Percentiles rank a stretch among this genome's conserved stretches.
phyloP scores from a whole-genome alignment of 2,113 vertebrate species.

The Actenoides hombroni region DNA sequence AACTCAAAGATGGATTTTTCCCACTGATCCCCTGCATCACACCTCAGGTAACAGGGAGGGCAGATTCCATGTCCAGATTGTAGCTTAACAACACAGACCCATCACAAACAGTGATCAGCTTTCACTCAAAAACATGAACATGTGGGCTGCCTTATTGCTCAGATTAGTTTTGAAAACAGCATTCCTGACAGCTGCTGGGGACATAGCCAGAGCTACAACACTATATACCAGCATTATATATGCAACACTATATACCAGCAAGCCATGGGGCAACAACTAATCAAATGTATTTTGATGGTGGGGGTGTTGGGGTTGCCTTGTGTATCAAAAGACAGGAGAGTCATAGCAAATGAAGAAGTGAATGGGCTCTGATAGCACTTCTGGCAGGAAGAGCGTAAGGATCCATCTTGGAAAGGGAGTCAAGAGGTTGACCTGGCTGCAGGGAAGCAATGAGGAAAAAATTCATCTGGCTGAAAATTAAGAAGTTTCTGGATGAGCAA shows the following conservation, averaged over 20 bases:
- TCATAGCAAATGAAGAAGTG: not conserved
- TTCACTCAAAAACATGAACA: not conserved
- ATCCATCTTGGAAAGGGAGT: not conserved
- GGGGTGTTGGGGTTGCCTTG: not conserved
- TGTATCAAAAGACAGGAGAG: not conserved
- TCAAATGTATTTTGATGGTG: not conserved
- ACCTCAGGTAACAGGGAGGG: not conserved
- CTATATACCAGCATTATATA: not conserved
- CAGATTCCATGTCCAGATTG: not conserved
- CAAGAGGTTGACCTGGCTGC: not conserved
- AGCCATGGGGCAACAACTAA: not conserved
- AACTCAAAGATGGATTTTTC: not conserved
- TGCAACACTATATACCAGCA: not conserved
- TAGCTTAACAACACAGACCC: not conserved
- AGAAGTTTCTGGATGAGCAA: not conserved
- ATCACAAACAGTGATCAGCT: constrained; percentile 3
- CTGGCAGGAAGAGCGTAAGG: not conserved
- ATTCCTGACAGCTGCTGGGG: not conserved
- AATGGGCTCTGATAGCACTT: not conserved
- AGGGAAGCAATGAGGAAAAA: not conserved
- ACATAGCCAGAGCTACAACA: not conserved
- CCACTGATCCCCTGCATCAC: not conserved
- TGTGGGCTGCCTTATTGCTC: not conserved
- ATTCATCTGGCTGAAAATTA: not conserved
- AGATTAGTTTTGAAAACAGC: constrained; percentile 6